A percentile compares a stretch with the other conserved stretches of the same genome.
Evolutionary conservation across 2,113 vertebrate species (phyloP).

Genomic region (Hippocampus abdominalis): DNA sequence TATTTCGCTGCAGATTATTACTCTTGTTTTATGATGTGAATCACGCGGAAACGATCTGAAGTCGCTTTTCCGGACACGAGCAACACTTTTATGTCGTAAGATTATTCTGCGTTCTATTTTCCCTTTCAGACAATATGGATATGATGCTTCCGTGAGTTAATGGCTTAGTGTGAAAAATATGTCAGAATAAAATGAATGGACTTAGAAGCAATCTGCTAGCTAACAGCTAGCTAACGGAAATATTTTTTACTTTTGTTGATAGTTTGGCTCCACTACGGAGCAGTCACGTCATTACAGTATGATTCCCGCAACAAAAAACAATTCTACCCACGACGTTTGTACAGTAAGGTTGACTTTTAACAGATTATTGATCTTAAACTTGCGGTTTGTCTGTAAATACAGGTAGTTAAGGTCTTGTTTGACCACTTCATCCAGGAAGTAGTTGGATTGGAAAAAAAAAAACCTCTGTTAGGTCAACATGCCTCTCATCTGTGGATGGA

Average conservation of each 20-base stretch:
- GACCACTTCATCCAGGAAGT: neutral
- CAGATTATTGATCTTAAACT: neutral
- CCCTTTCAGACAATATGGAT: no score
- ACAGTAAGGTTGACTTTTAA: neutral
- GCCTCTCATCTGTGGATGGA: neutral
- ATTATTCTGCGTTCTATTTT: no score
- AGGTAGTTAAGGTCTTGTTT: neutral
- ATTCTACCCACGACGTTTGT: neutral
- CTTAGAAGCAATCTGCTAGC: neutral
- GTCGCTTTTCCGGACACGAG: no score
- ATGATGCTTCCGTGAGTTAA: no score
- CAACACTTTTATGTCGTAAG: no score
- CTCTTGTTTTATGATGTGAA: no score
- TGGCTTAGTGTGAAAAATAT: no score
- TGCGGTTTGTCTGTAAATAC: neutral
- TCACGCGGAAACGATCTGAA: no score
- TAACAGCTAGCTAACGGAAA: neutral
- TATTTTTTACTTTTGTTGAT: neutral
- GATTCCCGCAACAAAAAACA: neutral
- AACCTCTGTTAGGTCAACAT: neutral
- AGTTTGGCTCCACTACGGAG: no score
- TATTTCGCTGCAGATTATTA: no score
- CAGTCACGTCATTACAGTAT: neutral
- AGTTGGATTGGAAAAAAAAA: neutral
- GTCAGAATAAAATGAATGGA: neutral